Conservation (phyloP, 2,113 vertebrate genomes). For the Turnix velox region DNA sequence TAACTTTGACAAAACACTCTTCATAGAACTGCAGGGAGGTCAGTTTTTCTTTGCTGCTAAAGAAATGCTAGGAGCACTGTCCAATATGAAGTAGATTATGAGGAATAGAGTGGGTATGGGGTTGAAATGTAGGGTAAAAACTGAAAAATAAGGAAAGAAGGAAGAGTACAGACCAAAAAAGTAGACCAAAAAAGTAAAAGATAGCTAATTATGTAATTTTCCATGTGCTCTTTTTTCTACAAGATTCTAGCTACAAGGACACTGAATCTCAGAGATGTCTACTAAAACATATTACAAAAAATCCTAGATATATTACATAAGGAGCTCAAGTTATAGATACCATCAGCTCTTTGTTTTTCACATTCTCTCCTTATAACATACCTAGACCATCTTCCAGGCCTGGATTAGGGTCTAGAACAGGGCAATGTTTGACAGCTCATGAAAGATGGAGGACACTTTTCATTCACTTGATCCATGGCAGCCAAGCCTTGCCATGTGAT, state of each 20-base stretch:
- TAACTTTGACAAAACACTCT: background rate
- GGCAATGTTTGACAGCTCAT: background rate
- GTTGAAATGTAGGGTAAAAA: background rate
- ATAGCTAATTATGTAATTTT: constrained; percentile 51
- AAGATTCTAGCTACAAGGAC: background rate
- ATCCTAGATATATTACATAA: background rate
- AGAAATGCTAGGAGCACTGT: background rate
- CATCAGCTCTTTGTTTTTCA: background rate
- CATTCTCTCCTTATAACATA: background rate
- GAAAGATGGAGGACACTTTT: background rate
- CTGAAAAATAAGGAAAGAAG: background rate
- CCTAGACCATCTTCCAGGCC: background rate
- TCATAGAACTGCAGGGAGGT: background rate
- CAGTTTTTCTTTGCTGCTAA: background rate
- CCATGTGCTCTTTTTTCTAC: constrained; percentile 17
- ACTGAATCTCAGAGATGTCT: background rate
- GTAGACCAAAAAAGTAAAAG: too few species aligned
- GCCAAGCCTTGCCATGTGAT: background rate
- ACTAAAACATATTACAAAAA: background rate
- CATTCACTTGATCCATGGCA: background rate
- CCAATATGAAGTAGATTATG: background rate
- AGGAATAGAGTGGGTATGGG: background rate
- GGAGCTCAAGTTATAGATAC: background rate
- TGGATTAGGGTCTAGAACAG: background rate
- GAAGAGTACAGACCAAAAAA: background rate